Base-by-base conservation (phyloP, 1,140 invertebrate genomes). In the Conopomorpha cramerella region DNA sequence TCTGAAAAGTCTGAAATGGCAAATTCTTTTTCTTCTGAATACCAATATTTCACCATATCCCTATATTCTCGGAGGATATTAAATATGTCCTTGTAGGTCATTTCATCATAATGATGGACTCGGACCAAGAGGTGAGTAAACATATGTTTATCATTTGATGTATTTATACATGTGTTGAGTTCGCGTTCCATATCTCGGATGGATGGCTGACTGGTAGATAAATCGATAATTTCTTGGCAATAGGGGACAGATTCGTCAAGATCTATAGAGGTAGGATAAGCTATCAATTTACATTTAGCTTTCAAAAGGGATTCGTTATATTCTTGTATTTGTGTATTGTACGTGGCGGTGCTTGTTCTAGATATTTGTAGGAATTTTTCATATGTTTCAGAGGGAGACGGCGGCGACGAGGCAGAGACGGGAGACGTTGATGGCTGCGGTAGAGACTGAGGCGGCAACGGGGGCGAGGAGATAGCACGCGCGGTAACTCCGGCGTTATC, bases 331-430 rank as follows among this genome's bases (percentile, higher is more conserved):
- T 56, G 51, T 39, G 8, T 43, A 38, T 12, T n/a, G 17, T 13
- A 45, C 50, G 12, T 64, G 27, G 6, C 51, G 51, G 40, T 49
- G 45, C 6, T 52, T 35, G 28, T 51, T 43, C 16, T 33, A 8
- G 7, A 8, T 29, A 7, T 29, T 12, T 12, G 6, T 8, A 12
- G 28, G 28, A 8, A 29, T 29, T 7, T 29, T 29, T 29, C 4
- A 4, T 12, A 12, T 10, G 6, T 10, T n/a, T n/a, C n/a, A n/a
- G n/a, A n/a, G n/a, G n/a, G n/a, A n/a, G n/a, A n/a, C n/a, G n/a
- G n/a, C n/a, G n/a, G n/a, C n/a, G n/a, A n/a, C n/a, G n/a, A n/a
- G n/a, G n/a, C n/a, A n/a, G n/a, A n/a, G n/a, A n/a, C n/a, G n/a
- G n/a, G n/a, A n/a, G n/a, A n/a, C n/a, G n/a, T n/a, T n/a, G n/a